A percentile compares a stretch with the other conserved stretches of the same genome.
Evolutionary conservation across 1,140 invertebrate genomes (phyloP).

Genomic region (Piezodorus guildinii): DNA sequence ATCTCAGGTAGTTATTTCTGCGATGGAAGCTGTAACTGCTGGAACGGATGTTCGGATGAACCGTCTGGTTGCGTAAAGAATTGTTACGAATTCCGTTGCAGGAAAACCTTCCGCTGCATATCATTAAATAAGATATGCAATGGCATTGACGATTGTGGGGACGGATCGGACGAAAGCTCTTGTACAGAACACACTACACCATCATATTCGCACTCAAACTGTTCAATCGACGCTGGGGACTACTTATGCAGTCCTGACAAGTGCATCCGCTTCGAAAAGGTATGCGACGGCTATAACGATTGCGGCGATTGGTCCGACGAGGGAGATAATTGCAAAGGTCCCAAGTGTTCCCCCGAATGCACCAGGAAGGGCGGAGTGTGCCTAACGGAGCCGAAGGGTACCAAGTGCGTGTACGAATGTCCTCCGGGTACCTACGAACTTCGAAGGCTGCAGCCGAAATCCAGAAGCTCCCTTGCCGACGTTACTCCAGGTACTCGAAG

Average conservation of each 20-base stretch:
- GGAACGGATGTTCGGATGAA: neutral
- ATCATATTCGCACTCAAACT: neutral
- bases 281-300: neutral
- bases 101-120: slow-evolving; percentile 45
- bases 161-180: slow-evolving; percentile 48
- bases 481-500: neutral
- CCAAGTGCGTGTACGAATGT: neutral
- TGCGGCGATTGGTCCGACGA: neutral
- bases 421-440: neutral
- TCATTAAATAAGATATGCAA: slow-evolving; percentile 46
- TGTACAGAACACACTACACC: too few species aligned
- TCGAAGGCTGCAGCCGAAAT: neutral
- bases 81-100: neutral
- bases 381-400: neutral
- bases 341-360: neutral
- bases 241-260: neutral
- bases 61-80: neutral
- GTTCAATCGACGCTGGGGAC: neutral
- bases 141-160: slow-evolving; percentile 53
- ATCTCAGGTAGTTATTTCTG: neutral
- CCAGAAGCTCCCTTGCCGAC: neutral
- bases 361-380: neutral
- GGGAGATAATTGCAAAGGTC: neutral
- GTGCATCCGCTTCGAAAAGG: neutral
- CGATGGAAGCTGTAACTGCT: neutral